Conservation (phyloP, 2,888 invertebrate genomes). For the Melieria omissa region DNA sequence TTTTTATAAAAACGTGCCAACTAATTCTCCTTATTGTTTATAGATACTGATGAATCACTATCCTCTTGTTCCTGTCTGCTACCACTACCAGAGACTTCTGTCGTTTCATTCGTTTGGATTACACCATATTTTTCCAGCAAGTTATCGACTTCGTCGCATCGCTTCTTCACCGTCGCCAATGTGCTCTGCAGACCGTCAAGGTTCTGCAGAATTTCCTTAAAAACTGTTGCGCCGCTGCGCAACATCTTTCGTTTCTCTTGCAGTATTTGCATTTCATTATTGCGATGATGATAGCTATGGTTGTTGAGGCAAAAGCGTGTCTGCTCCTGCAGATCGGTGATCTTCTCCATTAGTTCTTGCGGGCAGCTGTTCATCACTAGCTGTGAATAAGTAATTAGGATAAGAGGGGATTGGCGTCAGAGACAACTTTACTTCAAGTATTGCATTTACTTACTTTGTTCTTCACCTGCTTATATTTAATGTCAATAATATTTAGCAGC, state of each 20-base stretch:
- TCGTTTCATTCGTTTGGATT: background rate
- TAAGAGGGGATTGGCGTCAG: too few species aligned
- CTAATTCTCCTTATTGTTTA: background rate
- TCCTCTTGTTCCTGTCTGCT: slow-evolving; percentile 28
- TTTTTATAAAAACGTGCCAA: background rate
- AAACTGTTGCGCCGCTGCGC: background rate
- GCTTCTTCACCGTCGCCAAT: slow-evolving; percentile 9
- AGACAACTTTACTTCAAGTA: too few species aligned
- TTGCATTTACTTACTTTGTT: too few species aligned
- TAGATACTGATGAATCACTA: background rate
- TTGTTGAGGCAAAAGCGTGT: slow-evolving; percentile 49
- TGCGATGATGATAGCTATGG: slow-evolving; percentile 52
- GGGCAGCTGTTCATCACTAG: slow-evolving; percentile 11
- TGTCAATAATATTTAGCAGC: too few species aligned
- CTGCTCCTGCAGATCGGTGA: slow-evolving; percentile 49
- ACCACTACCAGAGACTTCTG: background rate
- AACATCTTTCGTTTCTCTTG: slow-evolving; percentile 19
- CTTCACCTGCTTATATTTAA: too few species aligned
- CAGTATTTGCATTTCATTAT: slow-evolving; percentile 44
- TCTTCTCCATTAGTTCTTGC: slow-evolving; percentile 38
- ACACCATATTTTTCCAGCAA: slow-evolving; percentile 18
- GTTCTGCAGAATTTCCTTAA: slow-evolving; percentile 16
- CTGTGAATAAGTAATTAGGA: too few species aligned
- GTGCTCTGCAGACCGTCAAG: slow-evolving; percentile 9
- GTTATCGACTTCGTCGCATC: slow-evolving; percentile 34